Evolutionary conservation across 2,797 vertebrate genomes (phyloP).

Genomic region (Champsocephalus esox): DNA sequence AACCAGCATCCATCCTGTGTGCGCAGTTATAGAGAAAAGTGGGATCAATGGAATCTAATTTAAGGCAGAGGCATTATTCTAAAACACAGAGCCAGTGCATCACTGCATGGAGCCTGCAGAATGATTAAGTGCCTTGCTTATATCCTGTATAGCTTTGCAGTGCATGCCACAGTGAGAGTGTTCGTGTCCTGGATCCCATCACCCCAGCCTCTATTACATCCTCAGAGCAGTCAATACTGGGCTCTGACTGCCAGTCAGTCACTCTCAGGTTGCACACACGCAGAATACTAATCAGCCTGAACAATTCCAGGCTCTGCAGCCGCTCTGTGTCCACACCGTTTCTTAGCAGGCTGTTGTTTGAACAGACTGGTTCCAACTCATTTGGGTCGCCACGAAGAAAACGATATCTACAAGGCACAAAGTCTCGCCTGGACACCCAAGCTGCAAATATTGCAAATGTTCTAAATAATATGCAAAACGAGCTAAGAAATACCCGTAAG

Average conservation of each 20-base stretch:
- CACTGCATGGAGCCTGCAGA: conserved; percentile 67
- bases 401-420: neutral
- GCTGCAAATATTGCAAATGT: neutral
- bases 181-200: conserved; percentile 80
- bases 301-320: conserved; percentile 64
- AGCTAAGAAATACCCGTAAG: neutral
- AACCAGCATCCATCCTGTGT: conserved; percentile 71
- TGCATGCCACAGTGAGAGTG: conserved; percentile 73
- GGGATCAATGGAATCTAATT: conserved; percentile 83
- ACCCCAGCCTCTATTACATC: conserved; percentile 81
- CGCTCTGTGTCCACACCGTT: conserved; percentile 47
- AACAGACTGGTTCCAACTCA: conserved; percentile 12
- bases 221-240: conserved; percentile 81
- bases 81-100: conserved; percentile 68
- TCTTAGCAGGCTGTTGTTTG: conserved; percentile 36
- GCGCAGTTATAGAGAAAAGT: conserved; percentile 70
- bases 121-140: conserved; percentile 75
- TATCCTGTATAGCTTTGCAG: conserved; percentile 75
- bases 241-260: conserved; percentile 79
- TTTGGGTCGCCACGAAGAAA: conserved; percentile 29
- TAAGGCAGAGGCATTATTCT: conserved; percentile 78
- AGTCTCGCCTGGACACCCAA: neutral
- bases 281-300: conserved; percentile 76
- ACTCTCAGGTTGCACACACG: conserved; percentile 71
- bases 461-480: neutral